Evolutionary conservation across 2,888 invertebrate genomes (phyloP).

Genomic region (Drosophila nr. medialis): DNA sequence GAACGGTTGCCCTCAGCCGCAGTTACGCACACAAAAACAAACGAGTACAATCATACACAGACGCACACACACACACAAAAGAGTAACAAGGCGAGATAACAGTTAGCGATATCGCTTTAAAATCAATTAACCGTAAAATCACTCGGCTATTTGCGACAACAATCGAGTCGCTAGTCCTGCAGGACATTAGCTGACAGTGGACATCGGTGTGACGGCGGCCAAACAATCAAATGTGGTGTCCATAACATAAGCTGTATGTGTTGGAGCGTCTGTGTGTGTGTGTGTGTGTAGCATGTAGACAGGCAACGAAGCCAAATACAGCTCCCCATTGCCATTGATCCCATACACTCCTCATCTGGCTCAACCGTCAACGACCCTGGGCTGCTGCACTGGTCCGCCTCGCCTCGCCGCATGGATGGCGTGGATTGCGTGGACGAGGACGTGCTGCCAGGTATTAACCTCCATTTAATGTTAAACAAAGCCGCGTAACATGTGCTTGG

Average conservation of each 20-base stretch:
- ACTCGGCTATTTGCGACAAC: slow-evolving; percentile 79
- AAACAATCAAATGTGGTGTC: slow-evolving; percentile 76
- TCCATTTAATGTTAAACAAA: slow-evolving; percentile 79
- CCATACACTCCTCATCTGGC: background rate
- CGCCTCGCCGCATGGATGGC: background rate
- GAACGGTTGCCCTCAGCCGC: slow-evolving; percentile 3
- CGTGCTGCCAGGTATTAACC: slow-evolving; percentile 80
- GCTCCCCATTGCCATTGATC: slow-evolving; percentile 14
- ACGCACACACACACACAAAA: background rate
- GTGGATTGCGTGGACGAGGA: slow-evolving; percentile 29
- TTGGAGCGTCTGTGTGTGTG: slow-evolving; percentile 9
- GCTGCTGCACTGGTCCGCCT: slow-evolving; percentile 58
- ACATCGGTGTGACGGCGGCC: slow-evolving; percentile 50
- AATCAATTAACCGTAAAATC: slow-evolving; percentile 85
- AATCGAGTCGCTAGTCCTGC: slow-evolving; percentile 67
- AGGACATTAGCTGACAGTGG: slow-evolving; percentile 33
- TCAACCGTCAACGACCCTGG: slow-evolving; percentile 1
- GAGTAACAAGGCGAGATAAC: slow-evolving; percentile 69
- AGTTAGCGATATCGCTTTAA: slow-evolving; percentile 83
- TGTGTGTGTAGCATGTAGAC: slow-evolving; percentile 47
- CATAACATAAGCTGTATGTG: slow-evolving; percentile 66
- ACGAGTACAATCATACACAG: background rate
- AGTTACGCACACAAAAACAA: background rate
- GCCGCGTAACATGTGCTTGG: slow-evolving; percentile 69
- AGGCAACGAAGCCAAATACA: slow-evolving; percentile 24